Evolutionary conservation across 2,888 invertebrate genomes (phyloP).

Genomic region (Watsonalla cultraria): DNA sequence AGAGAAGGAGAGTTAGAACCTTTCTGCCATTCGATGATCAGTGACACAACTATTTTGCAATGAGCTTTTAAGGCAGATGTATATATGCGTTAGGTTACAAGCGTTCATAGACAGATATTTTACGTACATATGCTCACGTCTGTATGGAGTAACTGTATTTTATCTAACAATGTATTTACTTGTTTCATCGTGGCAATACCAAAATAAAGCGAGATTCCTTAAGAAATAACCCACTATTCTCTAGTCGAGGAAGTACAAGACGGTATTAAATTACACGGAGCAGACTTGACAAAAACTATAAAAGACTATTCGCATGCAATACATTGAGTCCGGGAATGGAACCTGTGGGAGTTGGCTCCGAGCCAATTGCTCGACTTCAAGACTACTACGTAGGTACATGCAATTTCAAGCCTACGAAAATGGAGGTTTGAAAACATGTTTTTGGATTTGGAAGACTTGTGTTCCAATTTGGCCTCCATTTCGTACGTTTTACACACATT

Average conservation of each 20-base stretch:
- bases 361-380: conserved; percentile 58
- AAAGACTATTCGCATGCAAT: conserved; percentile 52
- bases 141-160: too few species aligned
- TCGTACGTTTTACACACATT: too few species aligned
- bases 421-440: neutral
- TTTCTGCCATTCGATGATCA: too few species aligned
- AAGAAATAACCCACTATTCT: conserved; percentile 45
- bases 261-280: conserved; percentile 49
- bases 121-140: too few species aligned
- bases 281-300: conserved; percentile 49
- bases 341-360: conserved; percentile 38
- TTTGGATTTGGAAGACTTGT: neutral
- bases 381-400: conserved; percentile 3
- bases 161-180: conserved; percentile 1
- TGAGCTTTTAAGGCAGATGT: too few species aligned
- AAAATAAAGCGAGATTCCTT: conserved; percentile 43
- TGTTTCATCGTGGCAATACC: conserved; percentile 36
- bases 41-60: too few species aligned
- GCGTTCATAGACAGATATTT: too few species aligned
- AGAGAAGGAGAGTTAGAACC: too few species aligned
- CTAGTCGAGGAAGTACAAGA: conserved; percentile 29
- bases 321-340: conserved; percentile 38
- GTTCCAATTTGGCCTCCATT: too few species aligned
- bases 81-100: too few species aligned
- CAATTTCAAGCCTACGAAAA: neutral